Evolutionary conservation across 2,113 vertebrate species (phyloP).

Genomic region (Cercopithecus mona): DNA sequence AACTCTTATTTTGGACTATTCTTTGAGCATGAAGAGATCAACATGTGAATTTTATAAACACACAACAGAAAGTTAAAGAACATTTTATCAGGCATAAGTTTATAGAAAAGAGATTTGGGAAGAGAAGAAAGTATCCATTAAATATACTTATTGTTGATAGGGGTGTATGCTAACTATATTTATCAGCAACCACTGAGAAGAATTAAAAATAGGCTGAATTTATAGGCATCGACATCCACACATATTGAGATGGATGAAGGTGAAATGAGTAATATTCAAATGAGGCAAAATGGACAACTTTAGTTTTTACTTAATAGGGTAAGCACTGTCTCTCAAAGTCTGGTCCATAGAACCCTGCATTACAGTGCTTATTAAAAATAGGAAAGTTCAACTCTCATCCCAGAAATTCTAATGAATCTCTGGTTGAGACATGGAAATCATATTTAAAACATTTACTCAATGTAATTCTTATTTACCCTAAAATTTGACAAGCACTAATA

Average conservation of each 20-base stretch:
- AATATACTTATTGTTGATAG: neutral
- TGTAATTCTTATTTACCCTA: neutral
- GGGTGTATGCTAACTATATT: neutral
- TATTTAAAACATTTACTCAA: neutral
- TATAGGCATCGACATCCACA: neutral
- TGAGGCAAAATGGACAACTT: slow-evolving; percentile 37
- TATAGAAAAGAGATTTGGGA: neutral
- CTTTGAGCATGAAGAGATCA: neutral
- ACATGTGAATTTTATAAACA: neutral
- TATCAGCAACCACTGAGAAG: neutral
- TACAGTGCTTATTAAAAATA: neutral
- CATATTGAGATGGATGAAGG: neutral
- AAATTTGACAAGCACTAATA: neutral
- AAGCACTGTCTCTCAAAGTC: neutral
- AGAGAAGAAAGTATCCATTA: slow-evolving; percentile 8
- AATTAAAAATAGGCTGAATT: neutral
- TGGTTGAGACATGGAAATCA: neutral
- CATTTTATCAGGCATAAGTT: neutral
- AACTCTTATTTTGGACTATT: neutral
- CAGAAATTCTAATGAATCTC: slow-evolving; percentile 3
- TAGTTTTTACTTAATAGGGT: neutral
- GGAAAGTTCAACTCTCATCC: neutral
- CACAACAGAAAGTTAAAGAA: neutral
- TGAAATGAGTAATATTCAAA: slow-evolving; percentile 24
- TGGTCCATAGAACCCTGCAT: neutral